Evolutionary conservation across 2,113 vertebrate genomes (phyloP).

Genomic region (Malurus elegans): DNA sequence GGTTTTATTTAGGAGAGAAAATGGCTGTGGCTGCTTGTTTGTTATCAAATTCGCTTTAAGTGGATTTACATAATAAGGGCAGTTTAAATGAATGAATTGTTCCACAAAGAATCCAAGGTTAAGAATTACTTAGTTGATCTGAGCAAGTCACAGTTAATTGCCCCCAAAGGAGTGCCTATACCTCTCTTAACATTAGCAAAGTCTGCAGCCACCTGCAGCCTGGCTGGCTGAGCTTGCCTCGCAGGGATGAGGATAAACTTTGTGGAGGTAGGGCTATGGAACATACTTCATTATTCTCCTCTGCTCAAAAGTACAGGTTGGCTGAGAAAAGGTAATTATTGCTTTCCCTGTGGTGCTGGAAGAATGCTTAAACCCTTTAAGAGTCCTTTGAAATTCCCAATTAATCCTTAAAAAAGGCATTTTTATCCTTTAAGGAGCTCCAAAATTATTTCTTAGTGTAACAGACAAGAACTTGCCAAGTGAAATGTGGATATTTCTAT

Average conservation of each 20-base stretch:
- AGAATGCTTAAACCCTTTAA: not conserved
- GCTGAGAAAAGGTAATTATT: conserved; percentile 2
- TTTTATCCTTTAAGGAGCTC: not conserved
- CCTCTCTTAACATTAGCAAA: not conserved
- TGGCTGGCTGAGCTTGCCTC: not conserved
- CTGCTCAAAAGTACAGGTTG: not conserved
- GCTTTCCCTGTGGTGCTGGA: not conserved
- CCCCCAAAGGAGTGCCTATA: not conserved
- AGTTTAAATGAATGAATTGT: not conserved
- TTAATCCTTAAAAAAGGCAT: not conserved
- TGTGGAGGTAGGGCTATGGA: not conserved
- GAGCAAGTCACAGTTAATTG: not conserved
- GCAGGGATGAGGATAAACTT: not conserved
- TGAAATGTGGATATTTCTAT: not conserved
- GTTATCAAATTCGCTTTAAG: not conserved
- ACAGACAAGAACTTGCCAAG: not conserved
- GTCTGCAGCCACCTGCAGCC: not conserved
- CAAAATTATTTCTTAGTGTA: not conserved
- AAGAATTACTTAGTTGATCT: not conserved
- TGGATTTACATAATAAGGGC: not conserved
- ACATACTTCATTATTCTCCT: not conserved
- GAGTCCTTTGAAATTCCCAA: not conserved
- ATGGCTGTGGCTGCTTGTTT: not conserved
- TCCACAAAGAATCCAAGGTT: not conserved
- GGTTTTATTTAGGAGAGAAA: not conserved